Percentiles rank a stretch among this genome's conserved stretches.
These are phyloP conservation scores for Lithosia quadra DNA, from an alignment of 2,888 invertebrate species.

Conservation along the genomic window DNA sequence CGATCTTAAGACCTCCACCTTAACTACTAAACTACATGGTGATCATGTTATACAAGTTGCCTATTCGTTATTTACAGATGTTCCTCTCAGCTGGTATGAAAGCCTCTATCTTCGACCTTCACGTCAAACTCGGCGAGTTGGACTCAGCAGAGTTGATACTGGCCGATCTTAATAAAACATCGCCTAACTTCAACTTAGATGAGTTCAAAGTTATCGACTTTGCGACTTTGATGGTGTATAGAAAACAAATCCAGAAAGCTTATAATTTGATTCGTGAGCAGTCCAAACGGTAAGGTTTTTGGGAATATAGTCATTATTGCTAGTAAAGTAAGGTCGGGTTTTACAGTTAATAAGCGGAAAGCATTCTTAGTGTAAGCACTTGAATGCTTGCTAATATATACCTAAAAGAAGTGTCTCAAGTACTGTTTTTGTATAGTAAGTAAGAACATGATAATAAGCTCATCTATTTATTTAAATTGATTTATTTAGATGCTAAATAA, in stretches of 20 bases:
- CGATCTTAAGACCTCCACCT: no score
- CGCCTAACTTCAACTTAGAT: slow-evolving; percentile 88
- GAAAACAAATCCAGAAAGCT: slow-evolving; percentile 76
- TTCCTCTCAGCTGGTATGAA: slow-evolving; percentile 89
- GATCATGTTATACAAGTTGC: no score
- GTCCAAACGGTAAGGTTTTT: slow-evolving; percentile 69
- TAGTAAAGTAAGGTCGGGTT: no score
- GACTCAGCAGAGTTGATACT: slow-evolving; percentile 84
- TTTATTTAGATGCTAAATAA: no score
- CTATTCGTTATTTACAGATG: slow-evolving; percentile 63
- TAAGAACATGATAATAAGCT: no score
- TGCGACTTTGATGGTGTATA: slow-evolving; percentile 86
- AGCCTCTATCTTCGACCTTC: slow-evolving; percentile 88
- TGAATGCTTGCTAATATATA: no score
- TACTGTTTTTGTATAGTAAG: no score
- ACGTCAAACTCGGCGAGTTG: slow-evolving; percentile 85
- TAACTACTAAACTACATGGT: no score
- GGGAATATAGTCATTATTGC: background rate
- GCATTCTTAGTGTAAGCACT: no score
- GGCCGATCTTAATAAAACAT: slow-evolving; percentile 80
- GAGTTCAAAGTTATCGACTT: slow-evolving; percentile 89
- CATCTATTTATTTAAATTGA: no score
- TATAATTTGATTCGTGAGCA: slow-evolving; percentile 83
- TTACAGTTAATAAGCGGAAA: no score
- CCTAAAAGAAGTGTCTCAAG: no score